Evolutionary conservation across 2,797 vertebrate genomes (phyloP).

Genomic region (Falco cherrug): DNA sequence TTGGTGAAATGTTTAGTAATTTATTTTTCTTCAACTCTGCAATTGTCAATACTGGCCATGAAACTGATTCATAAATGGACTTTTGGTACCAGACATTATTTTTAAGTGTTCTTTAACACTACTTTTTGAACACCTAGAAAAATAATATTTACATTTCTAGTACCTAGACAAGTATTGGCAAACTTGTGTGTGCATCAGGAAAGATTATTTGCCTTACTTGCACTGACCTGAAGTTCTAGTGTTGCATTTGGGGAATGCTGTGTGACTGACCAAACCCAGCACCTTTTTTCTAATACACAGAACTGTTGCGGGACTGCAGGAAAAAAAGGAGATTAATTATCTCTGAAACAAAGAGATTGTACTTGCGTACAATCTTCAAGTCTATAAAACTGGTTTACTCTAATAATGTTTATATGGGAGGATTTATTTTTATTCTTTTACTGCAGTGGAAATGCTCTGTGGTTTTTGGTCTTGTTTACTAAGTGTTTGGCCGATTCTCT

Average conservation of each 20-base stretch:
- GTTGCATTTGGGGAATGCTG: not conserved
- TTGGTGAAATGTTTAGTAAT: not conserved
- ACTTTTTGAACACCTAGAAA: not conserved
- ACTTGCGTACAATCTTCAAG: accelerated
- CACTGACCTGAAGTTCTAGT: not conserved
- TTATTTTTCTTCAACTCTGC: not conserved
- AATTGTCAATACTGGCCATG: not conserved
- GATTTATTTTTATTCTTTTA: not conserved
- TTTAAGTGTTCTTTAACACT: not conserved
- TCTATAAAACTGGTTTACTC: not conserved
- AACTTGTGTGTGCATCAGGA: not conserved
- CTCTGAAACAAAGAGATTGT: not conserved
- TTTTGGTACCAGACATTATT: not conserved
- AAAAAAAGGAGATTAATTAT: not conserved
- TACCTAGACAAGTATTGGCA: not conserved
- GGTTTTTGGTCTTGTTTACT: not conserved
- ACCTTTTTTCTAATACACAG: not conserved
- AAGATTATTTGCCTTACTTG: not conserved
- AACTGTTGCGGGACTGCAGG: not conserved
- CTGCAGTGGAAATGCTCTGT: not conserved
- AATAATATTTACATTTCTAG: not conserved
- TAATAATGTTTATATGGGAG: not conserved
- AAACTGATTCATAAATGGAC: not conserved
- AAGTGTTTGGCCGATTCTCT: not conserved
- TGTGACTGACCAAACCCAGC: not conserved